phyloP scores from a whole-genome alignment of 2,888 invertebrate genomes.

The Axea sp. region DNA sequence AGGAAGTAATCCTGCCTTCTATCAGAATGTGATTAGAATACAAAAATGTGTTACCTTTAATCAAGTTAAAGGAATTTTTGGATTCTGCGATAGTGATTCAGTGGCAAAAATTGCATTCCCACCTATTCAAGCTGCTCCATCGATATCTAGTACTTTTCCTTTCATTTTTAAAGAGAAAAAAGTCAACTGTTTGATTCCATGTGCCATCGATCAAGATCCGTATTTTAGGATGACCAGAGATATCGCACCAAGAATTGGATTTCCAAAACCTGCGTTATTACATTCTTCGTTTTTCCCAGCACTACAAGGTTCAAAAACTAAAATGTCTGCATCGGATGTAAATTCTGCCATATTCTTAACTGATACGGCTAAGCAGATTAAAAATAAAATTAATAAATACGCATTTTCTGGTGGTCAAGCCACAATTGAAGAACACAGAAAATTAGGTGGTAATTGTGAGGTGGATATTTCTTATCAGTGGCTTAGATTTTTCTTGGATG shows the following conservation, averaged over 20 bases:
- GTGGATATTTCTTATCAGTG: slow-evolving; percentile 98
- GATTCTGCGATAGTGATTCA: slow-evolving; percentile 96
- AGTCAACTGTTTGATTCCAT: slow-evolving; percentile 93
- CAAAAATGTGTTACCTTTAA: slow-evolving; percentile 98
- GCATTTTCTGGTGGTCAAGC: slow-evolving; percentile 98
- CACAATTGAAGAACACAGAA: slow-evolving; percentile 95
- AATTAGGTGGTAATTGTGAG: slow-evolving; percentile 95
- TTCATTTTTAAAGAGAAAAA: slow-evolving; percentile 91
- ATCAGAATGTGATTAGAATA: slow-evolving; percentile 94
- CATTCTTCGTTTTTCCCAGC: slow-evolving; percentile 96
- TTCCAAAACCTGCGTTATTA: slow-evolving; percentile 91
- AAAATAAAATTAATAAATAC: slow-evolving; percentile 97
- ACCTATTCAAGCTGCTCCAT: slow-evolving; percentile 96
- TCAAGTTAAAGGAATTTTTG: slow-evolving; percentile 98
- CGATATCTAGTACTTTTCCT: slow-evolving; percentile 93
- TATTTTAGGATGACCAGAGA: slow-evolving; percentile 99
- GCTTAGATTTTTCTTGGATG: slow-evolving; percentile 95
- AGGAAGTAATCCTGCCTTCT: slow-evolving; percentile 91
- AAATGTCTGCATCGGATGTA: slow-evolving; percentile 98
- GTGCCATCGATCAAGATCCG: slow-evolving; percentile 99
- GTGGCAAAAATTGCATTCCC: slow-evolving; percentile 99
- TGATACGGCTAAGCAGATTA: slow-evolving; percentile 96
- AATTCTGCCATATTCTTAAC: slow-evolving; percentile 97
- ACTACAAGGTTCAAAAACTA: slow-evolving; percentile 96
- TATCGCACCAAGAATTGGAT: slow-evolving; percentile 94